Evolutionary conservation across 92 coral and sea anemone genomes (phyloP).

Genomic region (Desmophyllum pertusum): DNA sequence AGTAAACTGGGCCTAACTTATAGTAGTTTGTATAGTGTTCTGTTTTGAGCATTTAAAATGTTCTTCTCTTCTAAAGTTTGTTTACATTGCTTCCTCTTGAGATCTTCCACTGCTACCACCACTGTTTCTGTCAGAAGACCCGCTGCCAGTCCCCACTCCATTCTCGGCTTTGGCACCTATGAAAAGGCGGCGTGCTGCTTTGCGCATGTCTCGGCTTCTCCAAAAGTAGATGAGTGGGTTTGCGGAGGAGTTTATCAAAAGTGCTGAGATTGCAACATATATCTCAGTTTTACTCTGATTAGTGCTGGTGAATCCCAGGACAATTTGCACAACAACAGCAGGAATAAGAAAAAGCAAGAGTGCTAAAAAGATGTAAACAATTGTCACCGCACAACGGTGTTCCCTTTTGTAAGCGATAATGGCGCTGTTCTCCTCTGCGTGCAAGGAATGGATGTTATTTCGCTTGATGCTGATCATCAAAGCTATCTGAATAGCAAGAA

Average conservation of each 20-base stretch:
- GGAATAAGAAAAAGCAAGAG: constrained; percentile 58
- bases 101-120: constrained; percentile 15
- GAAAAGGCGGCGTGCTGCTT: constrained; percentile 25
- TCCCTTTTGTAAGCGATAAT: constrained; percentile 45
- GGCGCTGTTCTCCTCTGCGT: constrained; percentile 38
- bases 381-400: constrained; percentile 54
- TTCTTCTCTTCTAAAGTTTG: background rate
- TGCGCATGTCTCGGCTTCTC: constrained; percentile 59
- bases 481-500: constrained; percentile 40
- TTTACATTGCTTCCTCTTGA: constrained; percentile 24
- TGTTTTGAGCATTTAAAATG: background rate
- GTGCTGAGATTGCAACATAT: constrained; percentile 56
- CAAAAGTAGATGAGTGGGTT: constrained; percentile 64
- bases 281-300: constrained; percentile 47
- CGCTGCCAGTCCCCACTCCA: background rate
- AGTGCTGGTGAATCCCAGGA: constrained; percentile 36
- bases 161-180: background rate
- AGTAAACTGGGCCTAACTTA: too few species aligned
- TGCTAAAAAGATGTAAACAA: constrained; percentile 52
- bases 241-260: constrained; percentile 64
- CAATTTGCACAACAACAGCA: constrained; percentile 55
- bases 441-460: constrained; percentile 46
- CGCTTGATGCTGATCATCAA: constrained; percentile 48
- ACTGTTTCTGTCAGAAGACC: constrained; percentile 21
- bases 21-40: background rate